Evolutionary conservation across 2,113 vertebrate species (phyloP).

Genomic region (Thalassoma bifasciatum): DNA sequence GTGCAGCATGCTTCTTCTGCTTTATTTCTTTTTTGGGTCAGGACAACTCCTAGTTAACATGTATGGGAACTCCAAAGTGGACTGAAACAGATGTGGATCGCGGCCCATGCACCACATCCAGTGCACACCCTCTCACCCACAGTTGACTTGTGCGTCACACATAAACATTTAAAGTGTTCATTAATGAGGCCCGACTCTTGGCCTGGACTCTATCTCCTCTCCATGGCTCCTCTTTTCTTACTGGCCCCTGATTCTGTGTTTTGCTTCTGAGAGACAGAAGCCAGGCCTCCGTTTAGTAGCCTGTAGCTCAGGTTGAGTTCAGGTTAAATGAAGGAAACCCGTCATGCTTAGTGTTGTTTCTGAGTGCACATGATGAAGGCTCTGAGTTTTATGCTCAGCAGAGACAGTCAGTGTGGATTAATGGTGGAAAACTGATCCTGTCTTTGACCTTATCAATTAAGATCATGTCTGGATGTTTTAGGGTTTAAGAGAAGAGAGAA

Average conservation of each 20-base stretch:
- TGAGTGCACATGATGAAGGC: not conserved
- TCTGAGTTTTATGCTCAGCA: constrained; percentile 25
- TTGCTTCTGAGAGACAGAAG: constrained; percentile 64
- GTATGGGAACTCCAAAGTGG: constrained; percentile 26
- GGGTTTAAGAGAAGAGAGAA: not conserved
- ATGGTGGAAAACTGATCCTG: constrained; percentile 21
- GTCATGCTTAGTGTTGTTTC: constrained; percentile 33
- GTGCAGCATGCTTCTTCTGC: not conserved
- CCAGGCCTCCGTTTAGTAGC: constrained; percentile 68
- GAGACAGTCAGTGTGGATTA: constrained; percentile 10
- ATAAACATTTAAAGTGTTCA: constrained; percentile 59
- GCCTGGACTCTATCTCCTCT: constrained; percentile 69
- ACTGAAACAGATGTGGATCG: constrained; percentile 15
- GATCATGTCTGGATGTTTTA: constrained; percentile 11
- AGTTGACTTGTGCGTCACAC: constrained; percentile 51
- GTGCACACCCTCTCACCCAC: constrained; percentile 9
- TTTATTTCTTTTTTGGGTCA: not conserved
- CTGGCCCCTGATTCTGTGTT: constrained; percentile 25
- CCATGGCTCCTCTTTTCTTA: constrained; percentile 16
- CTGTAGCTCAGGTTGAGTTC: constrained; percentile 49
- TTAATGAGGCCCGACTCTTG: constrained; percentile 49
- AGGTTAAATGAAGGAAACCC: constrained; percentile 59
- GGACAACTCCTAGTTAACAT: constrained; percentile 20
- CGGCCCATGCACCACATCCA: constrained; percentile 14
- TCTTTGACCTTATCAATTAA: constrained; percentile 30